A percentile compares a stretch with the other conserved stretches of the same genome.
phyloP scores from a whole-genome alignment of 2,888 invertebrate species.

The Orgyia antiqua region DNA sequence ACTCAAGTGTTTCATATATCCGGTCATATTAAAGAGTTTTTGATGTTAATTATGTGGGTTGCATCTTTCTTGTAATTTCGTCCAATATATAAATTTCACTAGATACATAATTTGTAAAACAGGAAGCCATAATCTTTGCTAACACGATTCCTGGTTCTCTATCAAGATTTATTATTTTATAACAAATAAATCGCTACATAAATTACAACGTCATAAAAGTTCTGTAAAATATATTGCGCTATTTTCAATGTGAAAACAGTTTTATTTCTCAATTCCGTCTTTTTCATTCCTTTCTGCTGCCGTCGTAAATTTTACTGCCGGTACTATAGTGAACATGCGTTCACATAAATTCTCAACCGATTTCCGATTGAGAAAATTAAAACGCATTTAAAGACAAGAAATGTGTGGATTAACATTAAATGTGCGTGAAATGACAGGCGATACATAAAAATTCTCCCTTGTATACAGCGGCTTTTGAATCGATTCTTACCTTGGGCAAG shows the following conservation, averaged over 20 bases:
- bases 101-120: conserved; percentile 33
- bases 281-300: conserved; percentile 36
- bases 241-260: conserved; percentile 56
- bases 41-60: conserved; percentile 18
- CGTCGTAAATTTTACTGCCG: conserved; percentile 50
- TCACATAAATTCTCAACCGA: conserved; percentile 45
- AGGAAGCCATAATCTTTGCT: conserved; percentile 38
- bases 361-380: conserved; percentile 51
- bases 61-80: conserved; percentile 19
- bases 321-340: conserved; percentile 48
- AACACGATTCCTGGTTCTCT: conserved; percentile 38
- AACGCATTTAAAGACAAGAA: conserved; percentile 45
- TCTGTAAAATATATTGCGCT: conserved; percentile 51
- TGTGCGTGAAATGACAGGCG: conserved; percentile 69
- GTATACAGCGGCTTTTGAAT: conserved; percentile 55
- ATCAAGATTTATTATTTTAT: conserved; percentile 45
- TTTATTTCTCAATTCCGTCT: conserved; percentile 56
- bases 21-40: conserved; percentile 12
- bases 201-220: conserved; percentile 51
- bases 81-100: conserved; percentile 25
- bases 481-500: conserved; percentile 59
- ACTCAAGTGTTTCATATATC: conserved; percentile 14
- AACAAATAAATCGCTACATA: conserved; percentile 44
- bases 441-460: conserved; percentile 65
- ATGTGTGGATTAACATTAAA: conserved; percentile 66